A percentile compares a stretch with the other conserved stretches of the same genome.
Conservation (phyloP, 2,797 vertebrate genomes). For the Furcifer pardalis region DNA sequence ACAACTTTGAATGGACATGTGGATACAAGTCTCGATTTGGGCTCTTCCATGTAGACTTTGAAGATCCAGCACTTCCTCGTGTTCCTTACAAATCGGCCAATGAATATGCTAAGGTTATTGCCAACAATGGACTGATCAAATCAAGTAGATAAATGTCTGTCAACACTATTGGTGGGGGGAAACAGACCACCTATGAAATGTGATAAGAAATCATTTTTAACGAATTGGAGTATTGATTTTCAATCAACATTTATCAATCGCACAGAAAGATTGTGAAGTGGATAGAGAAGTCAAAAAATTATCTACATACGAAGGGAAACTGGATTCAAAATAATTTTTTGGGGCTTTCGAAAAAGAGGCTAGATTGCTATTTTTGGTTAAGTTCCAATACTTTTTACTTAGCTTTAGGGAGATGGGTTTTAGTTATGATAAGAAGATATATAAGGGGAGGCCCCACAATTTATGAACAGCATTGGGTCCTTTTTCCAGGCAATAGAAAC, state of each 20-base stretch:
- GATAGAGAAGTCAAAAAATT: not conserved
- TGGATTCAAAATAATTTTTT: not conserved
- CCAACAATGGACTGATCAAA: slow-evolving; percentile 62
- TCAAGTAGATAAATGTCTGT: not conserved
- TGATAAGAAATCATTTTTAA: not conserved
- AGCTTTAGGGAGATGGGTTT: not conserved
- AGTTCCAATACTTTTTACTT: not conserved
- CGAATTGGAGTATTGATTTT: not conserved
- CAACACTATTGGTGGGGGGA: not conserved
- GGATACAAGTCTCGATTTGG: slow-evolving; percentile 83
- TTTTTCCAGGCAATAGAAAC: not conserved
- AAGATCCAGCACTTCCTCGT: slow-evolving; percentile 68
- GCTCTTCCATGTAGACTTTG: slow-evolving; percentile 84
- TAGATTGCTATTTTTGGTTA: not conserved
- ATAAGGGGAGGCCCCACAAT: not conserved
- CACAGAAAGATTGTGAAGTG: not conserved
- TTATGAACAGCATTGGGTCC: not conserved
- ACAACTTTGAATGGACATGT: slow-evolving; percentile 84
- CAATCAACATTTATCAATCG: not conserved
- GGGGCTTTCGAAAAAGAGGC: too few relatives aligned
- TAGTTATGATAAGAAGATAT: not conserved
- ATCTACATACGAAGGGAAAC: not conserved
- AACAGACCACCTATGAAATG: not conserved
- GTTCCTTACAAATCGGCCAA: slow-evolving; percentile 79
- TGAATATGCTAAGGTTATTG: slow-evolving; percentile 81